Percentiles rank a stretch among this genome's conserved stretches.
Conservation (phyloP, 2,113 vertebrate genomes). For the Vidua chalybeata region DNA sequence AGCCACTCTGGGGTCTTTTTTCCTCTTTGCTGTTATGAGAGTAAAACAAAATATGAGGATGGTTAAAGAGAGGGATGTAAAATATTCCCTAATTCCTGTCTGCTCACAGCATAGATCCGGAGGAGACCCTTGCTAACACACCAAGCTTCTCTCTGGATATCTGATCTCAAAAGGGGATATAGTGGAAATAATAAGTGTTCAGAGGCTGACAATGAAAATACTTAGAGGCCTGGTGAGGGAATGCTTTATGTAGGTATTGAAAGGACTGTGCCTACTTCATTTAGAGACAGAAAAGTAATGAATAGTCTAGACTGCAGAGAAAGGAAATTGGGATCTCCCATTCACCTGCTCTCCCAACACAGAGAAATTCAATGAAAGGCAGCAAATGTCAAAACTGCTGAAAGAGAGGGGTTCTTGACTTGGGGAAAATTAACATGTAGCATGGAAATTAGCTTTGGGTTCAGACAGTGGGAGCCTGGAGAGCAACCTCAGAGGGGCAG, state of each 20-base stretch:
- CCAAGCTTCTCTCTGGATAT: constrained; percentile 32
- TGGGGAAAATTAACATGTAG: neutral
- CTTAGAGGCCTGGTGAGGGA: constrained; percentile 60
- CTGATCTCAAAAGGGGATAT: constrained; percentile 54
- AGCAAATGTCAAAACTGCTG: constrained; percentile 14
- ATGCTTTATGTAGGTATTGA: constrained; percentile 59
- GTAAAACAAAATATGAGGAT: neutral
- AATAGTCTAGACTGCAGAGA: constrained; percentile 66
- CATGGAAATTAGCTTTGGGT: neutral
- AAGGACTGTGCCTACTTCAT: constrained; percentile 47
- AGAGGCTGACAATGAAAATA: constrained; percentile 62
- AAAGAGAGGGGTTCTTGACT: constrained; percentile 22
- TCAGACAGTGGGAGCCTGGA: neutral
- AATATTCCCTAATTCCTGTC: neutral
- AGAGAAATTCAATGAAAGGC: constrained; percentile 47
- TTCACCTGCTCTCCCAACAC: constrained; percentile 46
- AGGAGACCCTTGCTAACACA: constrained; percentile 1
- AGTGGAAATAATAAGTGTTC: constrained; percentile 64
- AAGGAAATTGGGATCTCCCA: constrained; percentile 53
- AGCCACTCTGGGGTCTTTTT: neutral
- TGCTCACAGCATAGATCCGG: neutral
- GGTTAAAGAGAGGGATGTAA: neutral
- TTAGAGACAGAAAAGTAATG: constrained; percentile 61
- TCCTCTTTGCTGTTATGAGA: neutral
- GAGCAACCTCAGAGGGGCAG: fast-evolving